Conservation (phyloP, 2,888 invertebrate species). For the Eristalis pertinax region DNA sequence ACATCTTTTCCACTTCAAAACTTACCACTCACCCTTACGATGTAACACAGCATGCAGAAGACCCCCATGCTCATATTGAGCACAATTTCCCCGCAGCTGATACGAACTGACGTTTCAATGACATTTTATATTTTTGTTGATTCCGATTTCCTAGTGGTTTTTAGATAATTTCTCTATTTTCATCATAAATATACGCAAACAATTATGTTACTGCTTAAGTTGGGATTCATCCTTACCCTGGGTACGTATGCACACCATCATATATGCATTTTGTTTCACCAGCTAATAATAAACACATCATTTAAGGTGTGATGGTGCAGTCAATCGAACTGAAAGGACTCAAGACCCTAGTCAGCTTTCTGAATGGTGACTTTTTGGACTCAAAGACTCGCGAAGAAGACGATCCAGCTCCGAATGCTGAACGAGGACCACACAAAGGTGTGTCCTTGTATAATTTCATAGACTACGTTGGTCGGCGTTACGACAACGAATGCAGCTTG, state of each 20-base stretch:
- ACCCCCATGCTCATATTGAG: slow-evolving; percentile 10
- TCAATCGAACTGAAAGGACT: slow-evolving; percentile 60
- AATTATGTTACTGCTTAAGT: slow-evolving; percentile 46
- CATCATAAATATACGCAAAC: not conserved
- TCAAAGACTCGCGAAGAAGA: slow-evolving; percentile 72
- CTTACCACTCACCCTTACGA: slow-evolving; percentile 10
- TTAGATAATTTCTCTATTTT: not conserved
- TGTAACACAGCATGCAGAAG: not conserved
- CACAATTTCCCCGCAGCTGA: slow-evolving; percentile 22
- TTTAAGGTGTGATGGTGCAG: slow-evolving; percentile 50
- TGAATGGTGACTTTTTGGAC: slow-evolving; percentile 71
- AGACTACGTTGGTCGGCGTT: slow-evolving; percentile 75
- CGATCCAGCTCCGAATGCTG: slow-evolving; percentile 68
- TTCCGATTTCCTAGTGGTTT: slow-evolving; percentile 7
- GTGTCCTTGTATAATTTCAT: slow-evolving; percentile 77
- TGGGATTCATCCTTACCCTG: slow-evolving; percentile 38
- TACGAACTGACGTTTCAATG: not conserved
- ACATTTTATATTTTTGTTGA: slow-evolving; percentile 35
- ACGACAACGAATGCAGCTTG: slow-evolving; percentile 74
- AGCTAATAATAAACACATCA: not conserved
- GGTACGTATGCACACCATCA: not conserved
- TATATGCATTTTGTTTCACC: no score
- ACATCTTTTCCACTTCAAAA: not conserved
- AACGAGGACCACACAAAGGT: slow-evolving; percentile 75
- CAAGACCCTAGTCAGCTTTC: slow-evolving; percentile 52